Percentiles rank a stretch among this genome's conserved stretches.
Evolutionary conservation across 2,888 invertebrate genomes (phyloP).

Genomic region (Lycia hirtaria): DNA sequence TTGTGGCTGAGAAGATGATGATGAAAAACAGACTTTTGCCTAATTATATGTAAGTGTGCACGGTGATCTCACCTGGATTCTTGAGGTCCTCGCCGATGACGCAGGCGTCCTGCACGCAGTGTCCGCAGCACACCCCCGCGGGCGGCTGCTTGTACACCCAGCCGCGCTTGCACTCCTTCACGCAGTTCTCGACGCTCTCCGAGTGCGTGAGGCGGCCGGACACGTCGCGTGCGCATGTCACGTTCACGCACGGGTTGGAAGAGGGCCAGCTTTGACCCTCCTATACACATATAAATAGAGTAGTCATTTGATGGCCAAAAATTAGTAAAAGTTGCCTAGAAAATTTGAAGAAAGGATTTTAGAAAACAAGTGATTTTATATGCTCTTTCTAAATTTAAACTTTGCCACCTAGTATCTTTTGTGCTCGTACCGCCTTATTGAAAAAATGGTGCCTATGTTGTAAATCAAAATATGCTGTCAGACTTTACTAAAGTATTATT

Average conservation of each 20-base stretch:
- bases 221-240: slow-evolving; percentile 74
- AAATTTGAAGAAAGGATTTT: too few species aligned
- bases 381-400: neutral
- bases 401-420: too few species aligned
- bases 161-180: slow-evolving; percentile 79
- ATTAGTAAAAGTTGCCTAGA: too few species aligned
- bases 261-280: slow-evolving; percentile 82
- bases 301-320: too few species aligned
- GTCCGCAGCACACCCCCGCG: slow-evolving; percentile 86
- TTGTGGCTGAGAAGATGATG: too few species aligned
- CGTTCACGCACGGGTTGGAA: slow-evolving; percentile 82
- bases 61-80: slow-evolving; percentile 65
- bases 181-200: slow-evolving; percentile 74
- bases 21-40: too few species aligned
- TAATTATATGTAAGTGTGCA: too few species aligned
- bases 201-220: slow-evolving; percentile 69
- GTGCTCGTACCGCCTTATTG: too few species aligned
- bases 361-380: neutral
- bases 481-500: too few species aligned
- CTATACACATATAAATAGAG: slow-evolving; percentile 43
- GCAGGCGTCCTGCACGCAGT: slow-evolving; percentile 86
- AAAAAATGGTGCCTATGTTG: too few species aligned
- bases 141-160: slow-evolving; percentile 81
- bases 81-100: slow-evolving; percentile 78
- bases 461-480: too few species aligned